Conservation (phyloP, 2,113 vertebrate genomes). For the Varanus komodoensis region DNA sequence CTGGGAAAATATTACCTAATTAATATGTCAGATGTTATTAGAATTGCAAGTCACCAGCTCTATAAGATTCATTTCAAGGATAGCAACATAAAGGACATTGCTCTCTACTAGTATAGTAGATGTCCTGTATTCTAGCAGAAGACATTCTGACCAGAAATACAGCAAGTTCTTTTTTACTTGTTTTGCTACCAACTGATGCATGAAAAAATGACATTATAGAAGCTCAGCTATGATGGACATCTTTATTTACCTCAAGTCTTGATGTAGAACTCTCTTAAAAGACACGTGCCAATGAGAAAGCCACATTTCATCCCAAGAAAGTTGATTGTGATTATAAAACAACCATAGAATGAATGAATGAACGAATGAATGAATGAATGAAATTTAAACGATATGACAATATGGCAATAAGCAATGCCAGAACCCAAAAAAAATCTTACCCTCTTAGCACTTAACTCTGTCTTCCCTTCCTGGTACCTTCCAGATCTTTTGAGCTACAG, state of each 20-base stretch:
- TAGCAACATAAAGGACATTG: slow-evolving; percentile 34
- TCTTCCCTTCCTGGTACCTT: background rate
- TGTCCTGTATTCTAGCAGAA: background rate
- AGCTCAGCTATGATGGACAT: background rate
- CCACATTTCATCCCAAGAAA: background rate
- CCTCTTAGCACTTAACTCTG: background rate
- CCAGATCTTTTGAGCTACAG: too few species aligned
- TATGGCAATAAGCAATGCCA: background rate
- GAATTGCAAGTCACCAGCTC: slow-evolving; percentile 28
- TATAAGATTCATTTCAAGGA: slow-evolving; percentile 33
- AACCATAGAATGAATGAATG: background rate
- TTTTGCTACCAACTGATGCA: background rate
- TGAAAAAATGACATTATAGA: background rate
- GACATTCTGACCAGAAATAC: background rate
- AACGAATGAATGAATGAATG: background rate
- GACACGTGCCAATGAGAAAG: background rate
- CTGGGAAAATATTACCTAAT: slow-evolving; percentile 60
- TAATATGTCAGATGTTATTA: slow-evolving; percentile 63
- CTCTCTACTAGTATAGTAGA: slow-evolving; percentile 20
- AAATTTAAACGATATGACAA: background rate
- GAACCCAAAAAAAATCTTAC: background rate
- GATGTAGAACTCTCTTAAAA: background rate
- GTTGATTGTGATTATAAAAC: background rate
- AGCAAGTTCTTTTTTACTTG: background rate
- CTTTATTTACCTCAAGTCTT: background rate